phyloP scores from a whole-genome alignment of 2,888 invertebrate genomes.

The Beris morrisii region DNA sequence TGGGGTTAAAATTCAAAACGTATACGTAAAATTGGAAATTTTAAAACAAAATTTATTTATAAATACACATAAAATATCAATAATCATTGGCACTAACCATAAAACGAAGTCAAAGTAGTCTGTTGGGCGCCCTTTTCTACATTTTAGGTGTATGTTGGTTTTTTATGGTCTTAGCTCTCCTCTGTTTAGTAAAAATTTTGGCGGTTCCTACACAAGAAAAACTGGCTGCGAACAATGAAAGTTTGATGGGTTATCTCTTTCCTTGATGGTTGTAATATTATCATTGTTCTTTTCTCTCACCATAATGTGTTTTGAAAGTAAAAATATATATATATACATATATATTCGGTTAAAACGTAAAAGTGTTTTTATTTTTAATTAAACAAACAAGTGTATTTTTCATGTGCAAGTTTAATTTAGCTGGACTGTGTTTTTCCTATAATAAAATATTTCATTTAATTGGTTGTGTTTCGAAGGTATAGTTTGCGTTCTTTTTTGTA shows the following conservation, averaged over 20 bases:
- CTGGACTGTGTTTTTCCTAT: too few species aligned
- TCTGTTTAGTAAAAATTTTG: too few species aligned
- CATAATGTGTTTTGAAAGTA: too few species aligned
- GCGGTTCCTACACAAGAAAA: not conserved
- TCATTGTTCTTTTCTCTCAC: too few species aligned
- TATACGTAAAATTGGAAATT: not conserved
- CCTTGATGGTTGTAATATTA: too few species aligned
- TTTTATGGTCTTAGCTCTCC: not conserved
- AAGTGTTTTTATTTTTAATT: too few species aligned
- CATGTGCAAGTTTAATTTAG: too few species aligned
- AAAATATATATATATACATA: too few species aligned
- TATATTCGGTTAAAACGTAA: too few species aligned
- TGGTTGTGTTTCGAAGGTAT: not conserved
- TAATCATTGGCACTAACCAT: conserved; percentile 38
- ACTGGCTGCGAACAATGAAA: not conserved
- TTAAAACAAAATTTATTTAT: not conserved
- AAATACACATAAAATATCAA: conserved; percentile 8
- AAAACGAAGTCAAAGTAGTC: conserved; percentile 23
- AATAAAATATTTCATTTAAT: too few species aligned
- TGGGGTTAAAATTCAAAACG: conserved; percentile 26
- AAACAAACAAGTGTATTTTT: too few species aligned
- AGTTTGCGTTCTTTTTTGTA: not conserved
- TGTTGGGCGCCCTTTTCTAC: conserved; percentile 20
- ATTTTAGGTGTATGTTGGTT: conserved; percentile 20
- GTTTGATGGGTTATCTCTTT: too few species aligned